Percentiles rank a stretch among this genome's conserved stretches.
Evolutionary conservation across 2,888 invertebrate species (phyloP).

Genomic region (Callimorpha dominula): DNA sequence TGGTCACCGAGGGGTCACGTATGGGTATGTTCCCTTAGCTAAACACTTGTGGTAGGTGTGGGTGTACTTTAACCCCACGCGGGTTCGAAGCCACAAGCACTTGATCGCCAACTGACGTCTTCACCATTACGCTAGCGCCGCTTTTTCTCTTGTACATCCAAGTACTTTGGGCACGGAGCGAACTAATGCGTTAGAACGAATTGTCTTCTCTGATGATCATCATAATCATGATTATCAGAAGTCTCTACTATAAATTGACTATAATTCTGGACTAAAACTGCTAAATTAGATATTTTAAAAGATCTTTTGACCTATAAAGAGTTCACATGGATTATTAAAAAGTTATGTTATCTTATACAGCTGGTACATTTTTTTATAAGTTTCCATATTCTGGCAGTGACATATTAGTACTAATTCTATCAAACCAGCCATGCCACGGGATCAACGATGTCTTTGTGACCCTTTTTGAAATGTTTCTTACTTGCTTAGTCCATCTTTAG

Average conservation of each 20-base stretch:
- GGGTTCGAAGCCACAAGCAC: background rate
- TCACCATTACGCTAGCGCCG: background rate
- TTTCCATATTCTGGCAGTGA: too few relatives aligned
- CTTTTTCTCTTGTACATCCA: background rate
- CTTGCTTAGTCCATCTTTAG: too few relatives aligned
- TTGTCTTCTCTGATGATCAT: background rate
- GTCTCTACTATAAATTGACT: background rate
- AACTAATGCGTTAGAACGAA: background rate
- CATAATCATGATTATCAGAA: background rate
- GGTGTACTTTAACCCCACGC: background rate
- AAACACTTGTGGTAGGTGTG: background rate
- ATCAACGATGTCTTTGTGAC: too few relatives aligned
- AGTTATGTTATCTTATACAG: background rate
- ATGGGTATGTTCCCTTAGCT: too few relatives aligned
- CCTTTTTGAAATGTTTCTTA: too few relatives aligned
- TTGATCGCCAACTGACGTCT: background rate
- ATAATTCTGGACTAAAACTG: background rate
- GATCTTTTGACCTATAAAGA: background rate
- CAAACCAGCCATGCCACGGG: too few relatives aligned
- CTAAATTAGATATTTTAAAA: background rate
- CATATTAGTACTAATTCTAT: too few relatives aligned
- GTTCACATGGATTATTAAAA: background rate
- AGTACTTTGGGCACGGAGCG: background rate
- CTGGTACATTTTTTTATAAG: too few relatives aligned
- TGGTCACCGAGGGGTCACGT: too few relatives aligned